Evolutionary conservation across 2,113 vertebrate genomes (phyloP), one percentile per base, ranked within the genome.

Genomic region (Odontophorus gujanensis): DNA sequence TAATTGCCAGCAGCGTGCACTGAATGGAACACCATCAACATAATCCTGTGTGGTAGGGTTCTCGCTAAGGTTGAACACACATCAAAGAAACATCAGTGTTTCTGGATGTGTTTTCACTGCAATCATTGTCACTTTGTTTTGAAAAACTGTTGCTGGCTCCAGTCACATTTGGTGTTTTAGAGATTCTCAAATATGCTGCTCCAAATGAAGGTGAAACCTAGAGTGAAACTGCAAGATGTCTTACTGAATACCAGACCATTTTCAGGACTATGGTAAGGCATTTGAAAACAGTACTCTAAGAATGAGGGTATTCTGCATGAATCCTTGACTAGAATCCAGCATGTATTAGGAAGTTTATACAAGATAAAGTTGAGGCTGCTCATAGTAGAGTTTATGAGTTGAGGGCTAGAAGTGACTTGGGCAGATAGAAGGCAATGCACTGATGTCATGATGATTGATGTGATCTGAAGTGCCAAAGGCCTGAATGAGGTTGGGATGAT

Each of bases 51-150:
- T 67, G 20, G 17, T 50, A 38, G 3, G 28, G 6, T 22, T 22
- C 84, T 73, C 84, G n/a, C 28, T 47, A 6, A 77, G 57, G 30
- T 45, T 53, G 50, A 43, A 22, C 9, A 22, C 8, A 2, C 20
- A 43, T 14, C 42, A 55, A 30, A 4, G 42, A 40, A 58, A 1
- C 4, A 6, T 63, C 9, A 3, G 3, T 51, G 48, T 13, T 69
- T 69, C 36, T 62, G 40, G 40, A 36, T 25, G 9, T 0, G 0
- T 26, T 66, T n/a, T 51, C 45, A 40, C 25, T 65, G 51, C 13
- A 48, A 1, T 7, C n/a, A 5, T 18, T 68, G 36, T 16, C 55
- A 12, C 6, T 87, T 38, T 26, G 7, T 7, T 3, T 48, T 75
- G 53, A 25, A 66, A 78, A 79, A 50, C 13, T 87, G 9, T 9